These are phyloP conservation scores for Myotis vivesi DNA, from an alignment of 2,797 vertebrate species.

Conservation along the genomic window DNA sequence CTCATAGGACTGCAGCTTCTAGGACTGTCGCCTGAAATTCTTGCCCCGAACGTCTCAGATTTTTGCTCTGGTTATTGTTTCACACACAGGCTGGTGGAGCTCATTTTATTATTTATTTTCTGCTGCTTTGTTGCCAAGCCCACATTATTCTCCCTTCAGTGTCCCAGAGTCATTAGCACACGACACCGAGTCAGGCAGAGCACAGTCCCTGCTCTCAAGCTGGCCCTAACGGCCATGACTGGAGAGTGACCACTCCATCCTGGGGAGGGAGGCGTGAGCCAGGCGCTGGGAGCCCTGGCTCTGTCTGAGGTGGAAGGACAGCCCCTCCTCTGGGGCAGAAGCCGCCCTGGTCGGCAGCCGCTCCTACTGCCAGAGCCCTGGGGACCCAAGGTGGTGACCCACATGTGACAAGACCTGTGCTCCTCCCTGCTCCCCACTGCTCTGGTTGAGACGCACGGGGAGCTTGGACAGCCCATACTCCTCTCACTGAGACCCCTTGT, in stretches of 20 bases:
- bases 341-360: background rate
- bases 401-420: background rate
- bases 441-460: background rate
- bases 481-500: background rate
- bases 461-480: background rate
- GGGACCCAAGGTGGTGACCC: background rate
- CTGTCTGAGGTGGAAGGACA: rapidly evolving
- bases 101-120: background rate
- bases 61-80: background rate
- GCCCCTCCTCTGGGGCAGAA: background rate
- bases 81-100: background rate
- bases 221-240: background rate
- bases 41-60: background rate
- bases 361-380: background rate
- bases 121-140: background rate
- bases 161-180: background rate
- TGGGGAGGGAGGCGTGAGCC: too few species aligned
- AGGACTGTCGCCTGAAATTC: background rate
- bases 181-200: background rate
- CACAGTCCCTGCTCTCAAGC: background rate
- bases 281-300: background rate
- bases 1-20: background rate
- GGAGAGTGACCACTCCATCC: background rate
- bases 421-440: background rate
- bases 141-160: background rate